Base-by-base conservation (phyloP, 2,797 vertebrate genomes). In the Hippoglossus hippoglossus region DNA sequence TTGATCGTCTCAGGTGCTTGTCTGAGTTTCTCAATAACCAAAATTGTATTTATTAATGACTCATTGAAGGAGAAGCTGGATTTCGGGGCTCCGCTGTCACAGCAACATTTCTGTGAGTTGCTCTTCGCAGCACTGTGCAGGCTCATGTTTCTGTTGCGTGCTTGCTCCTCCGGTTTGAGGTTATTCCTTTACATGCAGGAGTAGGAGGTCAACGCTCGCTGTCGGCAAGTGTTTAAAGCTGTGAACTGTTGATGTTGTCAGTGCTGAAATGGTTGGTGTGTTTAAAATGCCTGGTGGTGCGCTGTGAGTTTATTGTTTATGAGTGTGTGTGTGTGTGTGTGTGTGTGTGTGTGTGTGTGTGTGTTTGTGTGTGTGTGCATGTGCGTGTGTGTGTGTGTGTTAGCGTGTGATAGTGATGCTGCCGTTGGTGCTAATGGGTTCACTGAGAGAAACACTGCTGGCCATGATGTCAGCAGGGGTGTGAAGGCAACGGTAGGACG, bases 401-500 rank as follows among this genome's bases (percentile, higher is more conserved):
- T 47, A 47, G 22, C 16, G n/a, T 58, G 55, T 13, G 63, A 28
- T 60, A 50, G 44, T 54, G 26, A 22, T 52, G 61, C 55, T 75
- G 77, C 73, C 80, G 75, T 80, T 71, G 85, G 81, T 71, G 86
- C 72, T 91, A 90, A 92, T 90, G 82, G 84, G 89, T 87, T 87
- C 82, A 75, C 72, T 59, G 87, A 75, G 68, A 83, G 79, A 85
- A 89, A 87, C 79, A 84, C 81, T 82, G 80, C 67, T 70, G 82
- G 82, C 78, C 80, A 81, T 81, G 67, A 72, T 90, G 85, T 89
- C 92, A 91, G 90, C 91, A 85, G 91, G 92, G 85, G 92, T 93
- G 92, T 88, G 89, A 93, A 91, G 51, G 63, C 77, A 79, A 67
- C 41, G 21, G 75, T 66, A 57, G 74, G 66, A 64, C 11, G 22